Conservation (phyloP, 1,140 invertebrate species). For the Zophobas atratus region DNA sequence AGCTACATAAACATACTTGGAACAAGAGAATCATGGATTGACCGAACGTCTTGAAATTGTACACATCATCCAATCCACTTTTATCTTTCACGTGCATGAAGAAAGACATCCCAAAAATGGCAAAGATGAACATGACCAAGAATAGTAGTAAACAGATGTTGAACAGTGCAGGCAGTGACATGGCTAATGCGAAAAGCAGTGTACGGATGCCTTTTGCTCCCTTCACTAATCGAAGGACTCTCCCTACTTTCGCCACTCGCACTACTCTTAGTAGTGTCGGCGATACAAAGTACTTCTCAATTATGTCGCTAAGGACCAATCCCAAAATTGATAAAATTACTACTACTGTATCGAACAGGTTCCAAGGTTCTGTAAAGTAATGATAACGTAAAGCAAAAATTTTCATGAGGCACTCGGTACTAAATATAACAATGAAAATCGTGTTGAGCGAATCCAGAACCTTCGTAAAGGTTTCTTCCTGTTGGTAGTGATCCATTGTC, state of each 20-base stretch:
- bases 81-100: conserved; percentile 98
- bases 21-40: conserved; percentile 98
- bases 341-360: conserved; percentile 99
- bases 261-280: conserved; percentile 97
- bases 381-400: conserved; percentile 96
- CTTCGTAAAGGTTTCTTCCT: conserved; percentile 85
- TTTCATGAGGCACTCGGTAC: conserved; percentile 97
- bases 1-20: conserved; percentile 77
- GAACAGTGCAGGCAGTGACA: conserved; percentile 98
- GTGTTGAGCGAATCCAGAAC: conserved; percentile 94
- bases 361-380: conserved; percentile 99
- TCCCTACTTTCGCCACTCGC: conserved; percentile 96
- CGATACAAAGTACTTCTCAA: conserved; percentile 98
- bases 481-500: conserved; percentile 97
- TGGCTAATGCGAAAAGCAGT: conserved; percentile 96
- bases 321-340: conserved; percentile 98
- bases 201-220: conserved; percentile 98
- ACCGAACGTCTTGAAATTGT: conserved; percentile 99
- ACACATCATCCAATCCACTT: conserved; percentile 95
- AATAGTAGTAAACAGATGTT: conserved; percentile 98
- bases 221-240: conserved; percentile 96
- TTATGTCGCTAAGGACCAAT: conserved; percentile 95
- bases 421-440: conserved; percentile 99
- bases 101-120: conserved; percentile 99
- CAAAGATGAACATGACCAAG: conserved; percentile 99